Conservation (phyloP, 2,888 invertebrate species). For the Temnothorax rugatulus region DNA sequence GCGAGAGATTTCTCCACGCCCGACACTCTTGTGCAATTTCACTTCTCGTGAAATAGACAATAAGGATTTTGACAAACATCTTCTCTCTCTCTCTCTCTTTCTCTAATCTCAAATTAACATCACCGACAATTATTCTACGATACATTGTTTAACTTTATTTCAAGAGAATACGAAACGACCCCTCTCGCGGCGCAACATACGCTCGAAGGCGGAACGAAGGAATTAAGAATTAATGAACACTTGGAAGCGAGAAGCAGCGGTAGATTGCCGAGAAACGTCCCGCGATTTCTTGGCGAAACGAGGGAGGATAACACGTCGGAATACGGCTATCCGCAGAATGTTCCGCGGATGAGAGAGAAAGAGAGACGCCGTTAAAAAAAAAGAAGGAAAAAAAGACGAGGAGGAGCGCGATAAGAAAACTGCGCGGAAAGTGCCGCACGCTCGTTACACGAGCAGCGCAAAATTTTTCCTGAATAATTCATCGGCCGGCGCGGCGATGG, state of each 20-base stretch:
- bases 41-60: background rate
- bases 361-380: constrained; percentile 30
- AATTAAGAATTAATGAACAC: constrained; percentile 71
- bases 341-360: background rate
- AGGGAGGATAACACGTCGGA: constrained; percentile 54
- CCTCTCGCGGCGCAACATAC: background rate
- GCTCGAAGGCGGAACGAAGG: constrained; percentile 64
- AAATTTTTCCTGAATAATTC: constrained; percentile 57
- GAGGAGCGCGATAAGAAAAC: constrained; percentile 48
- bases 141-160: constrained; percentile 30
- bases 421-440: constrained; percentile 24
- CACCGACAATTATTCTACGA: constrained; percentile 16
- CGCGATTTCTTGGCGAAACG: constrained; percentile 70
- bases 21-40: background rate
- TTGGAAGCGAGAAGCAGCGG: constrained; percentile 49
- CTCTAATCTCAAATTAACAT: constrained; percentile 39
- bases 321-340: constrained; percentile 33
- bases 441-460: constrained; percentile 38
- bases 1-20: background rate
- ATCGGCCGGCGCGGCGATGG: constrained; percentile 41
- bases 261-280: constrained; percentile 60
- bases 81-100: background rate
- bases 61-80: constrained; percentile 6
- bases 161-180: constrained; percentile 28
- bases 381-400: constrained; percentile 10